Evolutionary conservation across 2,113 vertebrate species (phyloP), one percentile per base, ranked within the genome.

Genomic region (Oophaga pumilio): DNA sequence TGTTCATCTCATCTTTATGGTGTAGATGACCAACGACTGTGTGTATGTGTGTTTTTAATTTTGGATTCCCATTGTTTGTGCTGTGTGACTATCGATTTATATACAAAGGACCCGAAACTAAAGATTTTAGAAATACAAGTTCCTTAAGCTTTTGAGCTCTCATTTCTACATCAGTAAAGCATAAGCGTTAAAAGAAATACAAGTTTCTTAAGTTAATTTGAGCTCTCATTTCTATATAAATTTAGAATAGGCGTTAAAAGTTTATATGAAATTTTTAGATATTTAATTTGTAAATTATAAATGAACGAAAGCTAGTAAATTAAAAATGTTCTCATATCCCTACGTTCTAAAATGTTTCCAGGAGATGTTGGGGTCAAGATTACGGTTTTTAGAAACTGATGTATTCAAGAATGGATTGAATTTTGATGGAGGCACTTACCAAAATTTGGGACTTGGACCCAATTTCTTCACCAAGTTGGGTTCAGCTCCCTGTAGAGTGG

Each of bases 11-110:
- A 68, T 78, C 17, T 69, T 15, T 26, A 86, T 86, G 43, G 76
- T 86, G 85, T 78, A 68, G 74, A 57, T 56, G 76, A 79, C n/a
- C 26, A 50, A 73, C 4, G 9, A 73, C 33, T 73, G 69, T 73
- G 68, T 33, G 13, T 26, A 57, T 85, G 17, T 68, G 22, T 84
- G 56, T 18, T 66, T 66, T 68, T 71, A 33, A 60, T 76, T 50
- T 85, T 24, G 28, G 60, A 20, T 80, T 66, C 20, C 33, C 33
- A n/a, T 66, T 33, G 24, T 79, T 17, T 79, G 15, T 79, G 56
- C 22, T 60, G 80, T 82, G 60, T 68, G 80, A 68, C 43, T 82
- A 60, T 82, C n/a, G 17, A 68, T 82, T 1, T 50, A 20, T 50
- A 20, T 18, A 60, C n/a, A 60, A 60, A 60, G 24, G 17, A 60